phyloP scores from a whole-genome alignment of 2,888 invertebrate species.

The Chironomus tentans region DNA sequence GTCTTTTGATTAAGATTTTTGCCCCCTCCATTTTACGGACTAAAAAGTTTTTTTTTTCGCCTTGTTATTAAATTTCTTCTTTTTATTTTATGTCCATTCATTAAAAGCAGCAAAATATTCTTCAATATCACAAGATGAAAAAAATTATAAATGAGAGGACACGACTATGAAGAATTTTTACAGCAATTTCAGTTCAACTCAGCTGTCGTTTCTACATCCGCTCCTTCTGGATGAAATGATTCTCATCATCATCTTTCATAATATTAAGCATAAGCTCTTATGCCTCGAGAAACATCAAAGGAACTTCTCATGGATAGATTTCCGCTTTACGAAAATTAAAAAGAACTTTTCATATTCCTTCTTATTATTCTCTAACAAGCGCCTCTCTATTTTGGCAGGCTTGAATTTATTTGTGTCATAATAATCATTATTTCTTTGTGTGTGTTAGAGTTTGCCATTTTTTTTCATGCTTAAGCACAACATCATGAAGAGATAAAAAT shows the following conservation, averaged over 20 bases:
- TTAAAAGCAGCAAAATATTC: background rate
- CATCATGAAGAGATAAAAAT: background rate
- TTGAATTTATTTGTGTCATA: too few relatives aligned
- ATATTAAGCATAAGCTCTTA: background rate
- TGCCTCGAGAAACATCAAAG: conserved; percentile 8
- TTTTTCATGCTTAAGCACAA: too few relatives aligned
- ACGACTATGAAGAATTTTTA: background rate
- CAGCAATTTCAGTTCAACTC: background rate
- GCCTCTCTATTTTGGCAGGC: background rate
- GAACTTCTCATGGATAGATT: conserved; percentile 11
- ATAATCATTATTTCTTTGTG: too few relatives aligned
- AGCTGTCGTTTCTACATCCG: conserved; percentile 3
- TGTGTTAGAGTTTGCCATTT: too few relatives aligned
- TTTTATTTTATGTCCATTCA: background rate
- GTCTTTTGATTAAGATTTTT: background rate
- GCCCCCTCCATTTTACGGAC: background rate
- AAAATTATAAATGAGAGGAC: background rate
- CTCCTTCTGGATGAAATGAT: background rate
- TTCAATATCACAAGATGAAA: background rate
- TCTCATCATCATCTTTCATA: background rate
- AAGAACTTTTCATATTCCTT: background rate
- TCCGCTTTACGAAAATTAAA: conserved; percentile 10
- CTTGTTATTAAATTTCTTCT: background rate
- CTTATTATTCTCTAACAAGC: background rate
- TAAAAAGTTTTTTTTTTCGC: background rate